Conservation (phyloP, 1,140 invertebrate species). For the Schlechtendalia chinensis region DNA sequence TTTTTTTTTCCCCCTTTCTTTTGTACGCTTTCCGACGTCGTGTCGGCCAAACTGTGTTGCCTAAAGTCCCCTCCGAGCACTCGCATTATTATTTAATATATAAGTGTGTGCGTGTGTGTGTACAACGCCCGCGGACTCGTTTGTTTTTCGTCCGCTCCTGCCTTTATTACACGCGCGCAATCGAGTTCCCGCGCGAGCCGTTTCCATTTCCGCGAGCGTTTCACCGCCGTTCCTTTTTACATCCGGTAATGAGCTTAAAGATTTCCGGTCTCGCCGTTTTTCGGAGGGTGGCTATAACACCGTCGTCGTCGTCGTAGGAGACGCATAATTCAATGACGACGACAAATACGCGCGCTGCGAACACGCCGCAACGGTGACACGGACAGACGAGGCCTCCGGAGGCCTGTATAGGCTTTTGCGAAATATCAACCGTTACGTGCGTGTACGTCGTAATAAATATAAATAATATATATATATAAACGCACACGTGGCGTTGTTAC, state of each 20-base stretch:
- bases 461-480: too few species aligned
- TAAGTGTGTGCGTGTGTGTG: too few species aligned
- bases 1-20: too few species aligned
- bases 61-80: background rate
- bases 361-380: background rate
- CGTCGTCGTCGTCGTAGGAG: background rate
- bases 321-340: conserved; percentile 35
- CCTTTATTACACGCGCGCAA: too few species aligned
- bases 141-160: background rate
- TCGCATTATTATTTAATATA: background rate
- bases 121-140: background rate
- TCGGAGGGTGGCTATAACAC: background rate
- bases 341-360: background rate
- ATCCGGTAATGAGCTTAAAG: conserved; percentile 46
- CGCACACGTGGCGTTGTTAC: background rate
- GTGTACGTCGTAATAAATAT: too few species aligned
- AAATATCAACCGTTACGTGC: conserved; percentile 26
- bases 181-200: background rate
- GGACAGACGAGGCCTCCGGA: conserved; percentile 11
- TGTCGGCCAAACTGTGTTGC: too few species aligned
- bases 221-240: background rate
- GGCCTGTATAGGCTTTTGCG: conserved; percentile 8
- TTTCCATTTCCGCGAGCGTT: conserved; percentile 22
- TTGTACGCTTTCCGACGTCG: too few species aligned
- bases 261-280: conserved; percentile 18